Evolutionary conservation across 2,797 vertebrate genomes (phyloP).

Genomic region (Cheirogaleus major): DNA sequence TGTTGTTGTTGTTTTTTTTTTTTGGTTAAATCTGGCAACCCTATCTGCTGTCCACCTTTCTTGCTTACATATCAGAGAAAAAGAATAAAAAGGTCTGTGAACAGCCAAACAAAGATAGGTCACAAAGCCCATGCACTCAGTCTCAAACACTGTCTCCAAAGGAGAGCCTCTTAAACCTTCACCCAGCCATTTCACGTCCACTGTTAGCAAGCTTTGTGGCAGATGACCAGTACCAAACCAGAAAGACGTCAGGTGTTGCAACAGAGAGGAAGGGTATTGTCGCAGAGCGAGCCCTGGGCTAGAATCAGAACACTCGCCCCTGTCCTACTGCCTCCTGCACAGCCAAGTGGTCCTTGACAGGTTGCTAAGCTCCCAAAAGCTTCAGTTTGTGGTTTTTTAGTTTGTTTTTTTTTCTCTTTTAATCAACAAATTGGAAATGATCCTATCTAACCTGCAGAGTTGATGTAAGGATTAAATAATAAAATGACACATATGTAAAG

Average conservation of each 20-base stretch:
- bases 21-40: neutral
- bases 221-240: neutral
- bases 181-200: neutral
- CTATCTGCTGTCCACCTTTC: neutral
- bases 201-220: neutral
- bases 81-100: neutral
- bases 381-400: neutral
- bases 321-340: neutral
- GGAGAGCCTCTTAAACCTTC: neutral
- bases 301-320: neutral
- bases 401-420: neutral
- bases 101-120: neutral
- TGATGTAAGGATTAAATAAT: slow-evolving; percentile 17
- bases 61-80: slow-evolving; percentile 9
- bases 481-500: neutral
- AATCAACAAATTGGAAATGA: slow-evolving; percentile 14
- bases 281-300: neutral
- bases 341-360: neutral
- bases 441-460: neutral
- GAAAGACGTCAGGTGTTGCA: neutral
- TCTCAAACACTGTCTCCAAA: neutral
- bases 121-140: neutral
- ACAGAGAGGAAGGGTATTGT: neutral
- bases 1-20: neutral
- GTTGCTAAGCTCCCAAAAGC: neutral